Conservation (phyloP, 2,113 vertebrate species). For the Otis tarda region DNA sequence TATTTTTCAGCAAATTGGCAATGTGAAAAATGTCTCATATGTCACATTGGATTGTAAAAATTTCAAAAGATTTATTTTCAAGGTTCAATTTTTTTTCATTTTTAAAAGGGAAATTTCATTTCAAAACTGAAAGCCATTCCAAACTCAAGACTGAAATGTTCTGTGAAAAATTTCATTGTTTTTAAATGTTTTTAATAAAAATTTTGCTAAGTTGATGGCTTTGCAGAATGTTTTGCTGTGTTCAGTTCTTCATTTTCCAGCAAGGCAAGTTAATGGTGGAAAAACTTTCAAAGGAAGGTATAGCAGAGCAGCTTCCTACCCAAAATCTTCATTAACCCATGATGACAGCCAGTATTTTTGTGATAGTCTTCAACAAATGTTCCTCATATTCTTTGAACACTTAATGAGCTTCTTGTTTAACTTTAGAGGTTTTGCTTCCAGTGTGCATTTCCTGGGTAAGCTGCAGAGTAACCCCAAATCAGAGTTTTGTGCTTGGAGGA, state of each 20-base stretch:
- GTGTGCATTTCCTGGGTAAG: not conserved
- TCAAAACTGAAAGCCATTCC: constrained; percentile 15
- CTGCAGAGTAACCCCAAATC: not conserved
- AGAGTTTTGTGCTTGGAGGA: not conserved
- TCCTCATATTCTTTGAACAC: not conserved
- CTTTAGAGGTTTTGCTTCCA: not conserved
- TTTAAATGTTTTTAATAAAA: not conserved
- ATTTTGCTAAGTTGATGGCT: not conserved
- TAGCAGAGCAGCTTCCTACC: not conserved
- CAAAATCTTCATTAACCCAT: not conserved
- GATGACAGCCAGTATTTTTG: not conserved
- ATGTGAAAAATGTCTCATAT: constrained; percentile 20
- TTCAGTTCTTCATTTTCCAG: not conserved
- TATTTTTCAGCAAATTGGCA: not conserved
- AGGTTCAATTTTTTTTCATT: not conserved
- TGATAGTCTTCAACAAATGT: not conserved
- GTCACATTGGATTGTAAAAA: constrained; percentile 1
- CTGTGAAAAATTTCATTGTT: not conserved
- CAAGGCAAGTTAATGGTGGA: not conserved
- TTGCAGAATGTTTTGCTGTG: not conserved
- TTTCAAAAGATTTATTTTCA: not conserved
- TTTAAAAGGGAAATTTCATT: constrained; percentile 3
- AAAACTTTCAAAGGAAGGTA: not conserved
- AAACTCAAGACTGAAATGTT: not conserved
- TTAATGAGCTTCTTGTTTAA: not conserved